phyloP scores from a whole-genome alignment of 1,140 invertebrate genomes.

The Pseudomyrmex cubaensis region DNA sequence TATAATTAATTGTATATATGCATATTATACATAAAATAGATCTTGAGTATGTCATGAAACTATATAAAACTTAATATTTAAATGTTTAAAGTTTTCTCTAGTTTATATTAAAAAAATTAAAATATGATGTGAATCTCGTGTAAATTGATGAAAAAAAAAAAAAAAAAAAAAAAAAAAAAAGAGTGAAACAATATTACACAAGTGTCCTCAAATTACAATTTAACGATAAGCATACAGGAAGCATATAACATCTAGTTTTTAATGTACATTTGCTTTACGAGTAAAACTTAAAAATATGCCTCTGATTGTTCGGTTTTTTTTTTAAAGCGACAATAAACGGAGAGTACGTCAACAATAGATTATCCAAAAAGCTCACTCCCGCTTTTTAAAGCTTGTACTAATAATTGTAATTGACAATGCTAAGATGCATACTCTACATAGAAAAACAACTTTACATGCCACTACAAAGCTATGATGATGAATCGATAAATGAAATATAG shows the following conservation, averaged over 20 bases:
- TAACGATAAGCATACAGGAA: conserved; percentile 65
- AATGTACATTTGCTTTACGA: conserved; percentile 21
- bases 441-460: conserved; percentile 50
- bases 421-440: conserved; percentile 69
- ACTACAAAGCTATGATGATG: conserved; percentile 17
- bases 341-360: conserved; percentile 85
- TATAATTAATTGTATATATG: no score
- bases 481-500: conserved; percentile 17
- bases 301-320: background rate
- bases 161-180: no score
- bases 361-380: conserved; percentile 83
- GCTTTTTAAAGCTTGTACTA: conserved; percentile 76
- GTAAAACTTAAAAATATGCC: conserved; percentile 39
- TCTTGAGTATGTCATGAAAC: no score
- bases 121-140: no score
- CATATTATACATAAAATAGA: no score
- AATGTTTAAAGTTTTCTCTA: no score
- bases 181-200: no score
- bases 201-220: background rate
- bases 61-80: no score
- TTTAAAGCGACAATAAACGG: conserved; percentile 77
- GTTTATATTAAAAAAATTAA: no score
- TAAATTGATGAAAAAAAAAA: no score
- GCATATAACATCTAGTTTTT: conserved; percentile 30
- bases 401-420: background rate